Evolutionary conservation across 2,797 vertebrate genomes (phyloP), one percentile per base, ranked within the genome.

Genomic region (Tapera naevia): DNA sequence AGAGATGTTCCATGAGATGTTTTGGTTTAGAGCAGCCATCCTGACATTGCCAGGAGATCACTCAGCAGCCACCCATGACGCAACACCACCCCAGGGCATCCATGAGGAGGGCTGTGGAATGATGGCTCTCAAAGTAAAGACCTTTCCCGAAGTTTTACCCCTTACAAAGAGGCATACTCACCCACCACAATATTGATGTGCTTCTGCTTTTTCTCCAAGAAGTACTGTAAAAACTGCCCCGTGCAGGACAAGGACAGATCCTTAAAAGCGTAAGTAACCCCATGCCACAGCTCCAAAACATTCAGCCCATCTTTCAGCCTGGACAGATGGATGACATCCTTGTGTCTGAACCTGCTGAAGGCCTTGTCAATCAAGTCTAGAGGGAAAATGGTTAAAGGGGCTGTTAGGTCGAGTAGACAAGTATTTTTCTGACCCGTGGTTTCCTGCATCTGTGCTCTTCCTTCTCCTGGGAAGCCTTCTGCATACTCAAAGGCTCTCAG

Each of bases 221-320:
- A 99, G 88, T 99, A 99, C 81, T 98, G 96, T 10, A 99, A 97
- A 80, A 99, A 98, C 82, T 98, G 98, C 2, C 98, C 98, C 0
- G 98, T 98, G 93, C 99, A 99, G 78, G 97, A 98, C 98, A 99
- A 98, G 17, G 99, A 98, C 78, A 99, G 96, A 95, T 99, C 99
- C 97, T 99, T 99, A 91, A 99, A 99, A 0, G 99, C 98, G 1
- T 98, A 95, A 0, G 99, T 99, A 41, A 97, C 94, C 39, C 99
- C 99, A 1, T 99, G 98, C 97, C 99, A 99, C 61, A 99, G 98
- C 97, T 99, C 99, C 96, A 99, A 86, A 83, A 99, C 45, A 1
- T 98, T 98, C 88, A 99, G 96, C 19, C 98, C 98, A 0, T 97
- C 95, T 85, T 96, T 98, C 92, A 99, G 89, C 64, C 71, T 97